These are phyloP conservation scores for Eledona agricola DNA, from an alignment of 2,888 invertebrate species.

Conservation along the genomic window DNA sequence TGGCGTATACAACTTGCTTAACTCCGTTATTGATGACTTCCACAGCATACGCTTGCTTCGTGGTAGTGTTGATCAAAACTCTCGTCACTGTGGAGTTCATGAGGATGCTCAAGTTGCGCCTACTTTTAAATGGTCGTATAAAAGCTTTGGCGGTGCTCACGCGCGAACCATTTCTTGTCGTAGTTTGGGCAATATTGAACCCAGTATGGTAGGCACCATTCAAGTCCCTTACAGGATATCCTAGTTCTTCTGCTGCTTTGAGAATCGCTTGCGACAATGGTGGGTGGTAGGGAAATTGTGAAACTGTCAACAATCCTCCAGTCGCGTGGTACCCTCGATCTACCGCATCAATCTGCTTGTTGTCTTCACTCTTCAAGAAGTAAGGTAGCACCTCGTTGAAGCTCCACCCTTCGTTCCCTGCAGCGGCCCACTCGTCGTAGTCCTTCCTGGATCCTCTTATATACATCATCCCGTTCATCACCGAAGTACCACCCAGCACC, in stretches of 20 bases:
- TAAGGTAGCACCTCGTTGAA: conserved; percentile 90
- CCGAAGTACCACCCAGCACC: conserved; percentile 90
- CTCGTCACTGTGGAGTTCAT: conserved; percentile 82
- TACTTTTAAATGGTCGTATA: conserved; percentile 77
- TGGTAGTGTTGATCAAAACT: conserved; percentile 78
- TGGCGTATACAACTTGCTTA: conserved; percentile 69
- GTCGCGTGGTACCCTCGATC: conserved; percentile 80
- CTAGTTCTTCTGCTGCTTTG: conserved; percentile 80
- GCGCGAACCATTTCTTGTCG: conserved; percentile 84
- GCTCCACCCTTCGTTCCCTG: conserved; percentile 89
- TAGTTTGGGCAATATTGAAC: conserved; percentile 89
- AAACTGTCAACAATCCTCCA: conserved; percentile 81
- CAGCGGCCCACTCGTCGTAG: conserved; percentile 86
- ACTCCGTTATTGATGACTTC: conserved; percentile 71
- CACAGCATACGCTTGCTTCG: conserved; percentile 80
- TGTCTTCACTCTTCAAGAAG: conserved; percentile 88
- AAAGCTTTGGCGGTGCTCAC: conserved; percentile 84
- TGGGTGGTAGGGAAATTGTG: conserved; percentile 86
- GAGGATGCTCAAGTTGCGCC: conserved; percentile 83
- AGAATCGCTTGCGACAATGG: conserved; percentile 81
- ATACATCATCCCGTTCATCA: conserved; percentile 97
- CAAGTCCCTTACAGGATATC: conserved; percentile 78
- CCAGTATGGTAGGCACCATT: conserved; percentile 85
- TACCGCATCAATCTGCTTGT: conserved; percentile 74
- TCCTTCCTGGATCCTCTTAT: conserved; percentile 88